These are phyloP conservation scores for Caenorhabditis sp. DNA, from an alignment of 2,888 invertebrate genomes.

Conservation along the genomic window DNA sequence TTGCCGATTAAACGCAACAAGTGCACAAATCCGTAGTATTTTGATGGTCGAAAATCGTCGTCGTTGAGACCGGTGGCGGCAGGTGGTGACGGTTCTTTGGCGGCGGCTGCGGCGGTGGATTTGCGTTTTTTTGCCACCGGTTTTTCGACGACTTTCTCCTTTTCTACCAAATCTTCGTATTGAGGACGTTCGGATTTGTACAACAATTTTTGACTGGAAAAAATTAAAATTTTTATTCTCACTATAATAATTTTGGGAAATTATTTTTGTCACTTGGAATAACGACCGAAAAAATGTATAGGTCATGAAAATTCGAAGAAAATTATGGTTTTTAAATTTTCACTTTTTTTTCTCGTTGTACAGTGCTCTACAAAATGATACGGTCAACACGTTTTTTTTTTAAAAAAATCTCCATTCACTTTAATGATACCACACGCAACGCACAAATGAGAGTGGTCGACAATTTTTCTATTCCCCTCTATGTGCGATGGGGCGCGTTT, in stretches of 20 bases:
- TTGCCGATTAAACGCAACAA: slow-evolving; percentile 35
- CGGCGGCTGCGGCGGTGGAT: background rate
- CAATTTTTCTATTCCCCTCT: too few species aligned
- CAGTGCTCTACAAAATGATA: too few species aligned
- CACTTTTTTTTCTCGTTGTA: too few species aligned
- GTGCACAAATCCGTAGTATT: slow-evolving; percentile 40
- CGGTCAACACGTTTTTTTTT: too few species aligned
- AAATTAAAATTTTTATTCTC: background rate
- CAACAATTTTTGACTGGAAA: slow-evolving; percentile 38
- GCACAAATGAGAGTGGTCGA: too few species aligned
- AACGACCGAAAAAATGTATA: background rate
- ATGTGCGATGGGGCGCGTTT: too few species aligned
- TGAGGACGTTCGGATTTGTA: slow-evolving; percentile 43
- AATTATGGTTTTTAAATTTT: too few species aligned
- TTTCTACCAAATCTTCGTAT: slow-evolving; percentile 16
- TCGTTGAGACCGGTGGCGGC: background rate
- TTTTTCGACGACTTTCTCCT: slow-evolving; percentile 11
- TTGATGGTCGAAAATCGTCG: slow-evolving; percentile 19
- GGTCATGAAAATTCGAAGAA: background rate
- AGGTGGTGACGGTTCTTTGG: background rate
- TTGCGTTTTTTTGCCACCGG: slow-evolving; percentile 3
- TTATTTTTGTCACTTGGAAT: background rate
- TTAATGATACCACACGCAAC: too few species aligned
- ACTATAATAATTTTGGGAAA: background rate
- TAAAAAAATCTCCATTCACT: too few species aligned